Evolutionary conservation across 1,140 invertebrate species (phyloP).

Genomic region (Ooceraea biroi): DNA sequence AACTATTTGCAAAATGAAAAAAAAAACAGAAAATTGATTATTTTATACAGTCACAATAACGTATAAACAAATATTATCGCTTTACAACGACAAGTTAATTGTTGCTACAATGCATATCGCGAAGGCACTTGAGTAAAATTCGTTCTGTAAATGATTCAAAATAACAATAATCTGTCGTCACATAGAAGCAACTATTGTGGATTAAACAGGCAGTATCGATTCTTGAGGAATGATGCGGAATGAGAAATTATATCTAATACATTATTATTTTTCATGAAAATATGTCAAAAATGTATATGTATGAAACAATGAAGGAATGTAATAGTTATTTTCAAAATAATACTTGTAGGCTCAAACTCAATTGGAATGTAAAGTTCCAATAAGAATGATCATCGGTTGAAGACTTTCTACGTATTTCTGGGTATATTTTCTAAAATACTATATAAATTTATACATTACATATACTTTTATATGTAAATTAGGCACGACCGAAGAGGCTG

Average conservation of each 20-base stretch:
- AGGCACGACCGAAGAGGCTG: conserved; percentile 38
- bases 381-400: not conserved
- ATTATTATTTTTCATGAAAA: conserved; percentile 20
- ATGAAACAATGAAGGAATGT: conserved; percentile 52
- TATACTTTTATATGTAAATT: conserved; percentile 31
- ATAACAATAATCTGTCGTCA: conserved; percentile 32
- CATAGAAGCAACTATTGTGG: conserved; percentile 11
- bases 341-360: conserved; percentile 14
- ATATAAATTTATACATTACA: conserved; percentile 42
- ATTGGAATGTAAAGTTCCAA: conserved; percentile 51
- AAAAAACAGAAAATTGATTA: too few relatives aligned
- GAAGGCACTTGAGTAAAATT: conserved; percentile 52
- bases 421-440: conserved; percentile 19
- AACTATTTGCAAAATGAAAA: too few relatives aligned
- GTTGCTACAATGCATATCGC: conserved; percentile 2
- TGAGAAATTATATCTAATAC: conserved; percentile 28
- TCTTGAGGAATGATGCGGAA: too few relatives aligned
- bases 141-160: conserved; percentile 20
- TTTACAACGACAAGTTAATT: conserved; percentile 23
- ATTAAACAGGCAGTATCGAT: conserved; percentile 34
- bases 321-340: conserved; percentile 44
- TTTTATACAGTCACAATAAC: not conserved
- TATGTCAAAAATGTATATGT: conserved; percentile 5
- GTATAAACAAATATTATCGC: not conserved
- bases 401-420: conserved; percentile 9